Evolutionary conservation across 2,797 vertebrate species (phyloP).

Genomic region (Gymnothorax javanicus): DNA sequence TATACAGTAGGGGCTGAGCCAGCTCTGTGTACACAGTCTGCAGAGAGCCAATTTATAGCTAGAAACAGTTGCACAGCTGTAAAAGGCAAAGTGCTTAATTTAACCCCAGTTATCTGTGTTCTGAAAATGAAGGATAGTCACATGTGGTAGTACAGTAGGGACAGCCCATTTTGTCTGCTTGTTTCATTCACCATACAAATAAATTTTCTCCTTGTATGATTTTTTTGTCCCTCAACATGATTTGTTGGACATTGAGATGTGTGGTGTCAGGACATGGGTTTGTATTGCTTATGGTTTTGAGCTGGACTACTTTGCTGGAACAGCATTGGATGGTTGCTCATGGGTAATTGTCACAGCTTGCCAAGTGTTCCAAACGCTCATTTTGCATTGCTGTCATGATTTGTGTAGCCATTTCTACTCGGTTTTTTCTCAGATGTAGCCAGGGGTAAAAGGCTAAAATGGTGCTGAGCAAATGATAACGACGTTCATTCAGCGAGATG

Average conservation of each 20-base stretch:
- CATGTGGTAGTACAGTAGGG: background rate
- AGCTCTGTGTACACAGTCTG: background rate
- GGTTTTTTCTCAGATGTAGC: background rate
- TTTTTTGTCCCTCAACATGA: background rate
- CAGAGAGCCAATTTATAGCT: background rate
- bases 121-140: background rate
- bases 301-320: background rate
- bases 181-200: background rate
- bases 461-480: conserved; percentile 3
- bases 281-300: background rate
- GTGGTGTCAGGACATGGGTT: background rate
- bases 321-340: background rate
- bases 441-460: background rate
- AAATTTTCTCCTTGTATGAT: background rate
- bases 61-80: background rate
- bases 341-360: conserved; percentile 15
- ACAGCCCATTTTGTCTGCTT: background rate
- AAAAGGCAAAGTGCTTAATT: background rate
- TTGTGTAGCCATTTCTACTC: background rate
- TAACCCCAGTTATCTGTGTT: background rate
- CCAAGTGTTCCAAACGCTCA: background rate
- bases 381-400: background rate
- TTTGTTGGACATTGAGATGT: background rate
- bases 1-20: background rate
- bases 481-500: conserved; percentile 1